A percentile compares a stretch with the other conserved stretches of the same genome.
phyloP scores from a whole-genome alignment of 2,888 invertebrate species.

The Argyresthia goedartella region DNA sequence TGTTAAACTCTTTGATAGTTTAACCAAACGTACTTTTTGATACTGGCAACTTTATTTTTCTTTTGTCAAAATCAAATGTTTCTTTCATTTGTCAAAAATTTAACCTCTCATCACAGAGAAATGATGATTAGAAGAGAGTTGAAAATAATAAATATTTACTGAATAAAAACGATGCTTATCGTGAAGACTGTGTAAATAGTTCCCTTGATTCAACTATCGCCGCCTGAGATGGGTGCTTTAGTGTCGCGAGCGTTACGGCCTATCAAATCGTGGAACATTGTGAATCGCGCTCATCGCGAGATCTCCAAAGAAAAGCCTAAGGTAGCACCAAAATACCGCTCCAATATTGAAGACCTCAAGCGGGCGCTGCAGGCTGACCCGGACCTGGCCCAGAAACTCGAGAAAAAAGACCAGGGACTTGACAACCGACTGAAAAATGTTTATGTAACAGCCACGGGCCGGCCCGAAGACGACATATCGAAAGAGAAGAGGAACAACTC shows the following conservation, averaged over 20 bases:
- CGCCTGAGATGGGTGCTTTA: conserved; percentile 76
- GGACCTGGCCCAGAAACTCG: conserved; percentile 70
- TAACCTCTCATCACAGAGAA: too few relatives aligned
- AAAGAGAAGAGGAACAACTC: conserved; percentile 42
- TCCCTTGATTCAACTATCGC: conserved; percentile 28
- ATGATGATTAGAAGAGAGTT: too few relatives aligned
- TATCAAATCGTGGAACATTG: conserved; percentile 78
- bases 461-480: conserved; percentile 61
- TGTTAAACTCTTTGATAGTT: too few relatives aligned
- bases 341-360: conserved; percentile 73
- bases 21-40: too few relatives aligned
- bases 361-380: conserved; percentile 74
- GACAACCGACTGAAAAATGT: conserved; percentile 77
- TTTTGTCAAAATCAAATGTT: too few relatives aligned
- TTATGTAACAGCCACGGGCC: conserved; percentile 78
- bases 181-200: neutral
- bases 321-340: conserved; percentile 78
- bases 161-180: neutral
- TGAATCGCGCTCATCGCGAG: conserved; percentile 79
- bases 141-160: too few relatives aligned
- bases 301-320: conserved; percentile 75
- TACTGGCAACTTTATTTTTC: too few relatives aligned
- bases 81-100: too few relatives aligned
- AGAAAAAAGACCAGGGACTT: conserved; percentile 73
- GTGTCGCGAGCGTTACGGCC: conserved; percentile 72